phyloP scores from a whole-genome alignment of 2,888 invertebrate genomes.

The Chirona hameri region DNA sequence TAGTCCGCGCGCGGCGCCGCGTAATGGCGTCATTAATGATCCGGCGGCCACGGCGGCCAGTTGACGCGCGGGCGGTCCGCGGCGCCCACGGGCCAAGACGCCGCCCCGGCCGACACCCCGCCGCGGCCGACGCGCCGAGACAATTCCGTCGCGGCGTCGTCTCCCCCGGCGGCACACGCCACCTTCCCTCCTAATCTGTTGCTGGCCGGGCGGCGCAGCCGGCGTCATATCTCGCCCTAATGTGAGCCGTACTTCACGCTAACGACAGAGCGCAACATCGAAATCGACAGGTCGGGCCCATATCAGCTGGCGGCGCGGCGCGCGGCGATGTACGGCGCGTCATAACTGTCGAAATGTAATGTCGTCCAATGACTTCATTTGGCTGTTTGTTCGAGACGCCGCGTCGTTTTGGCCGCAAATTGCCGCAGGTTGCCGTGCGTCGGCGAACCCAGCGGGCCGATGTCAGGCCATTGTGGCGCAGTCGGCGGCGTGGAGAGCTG shows the following conservation, averaged over 20 bases:
- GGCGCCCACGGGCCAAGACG: neutral
- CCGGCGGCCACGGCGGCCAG: neutral
- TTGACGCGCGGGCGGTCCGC: neutral
- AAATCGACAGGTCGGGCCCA: constrained; percentile 9
- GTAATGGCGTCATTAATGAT: constrained; percentile 10
- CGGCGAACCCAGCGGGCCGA: neutral
- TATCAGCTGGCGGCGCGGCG: neutral
- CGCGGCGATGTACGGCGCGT: constrained; percentile 10
- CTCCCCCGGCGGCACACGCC: neutral
- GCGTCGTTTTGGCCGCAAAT: constrained; percentile 2
- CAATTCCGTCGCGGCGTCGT: neutral
- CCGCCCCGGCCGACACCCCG: neutral
- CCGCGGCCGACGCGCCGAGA: neutral
- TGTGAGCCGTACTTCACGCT: constrained; percentile 22
- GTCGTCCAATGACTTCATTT: constrained; percentile 27
- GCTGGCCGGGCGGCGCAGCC: neutral
- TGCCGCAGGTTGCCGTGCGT: neutral
- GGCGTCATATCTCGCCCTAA: constrained; percentile 6
- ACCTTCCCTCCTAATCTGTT: constrained; percentile 29
- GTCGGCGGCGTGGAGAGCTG: neutral
- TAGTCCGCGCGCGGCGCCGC: neutral
- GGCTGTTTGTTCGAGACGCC: constrained; percentile 4
- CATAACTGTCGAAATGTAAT: constrained; percentile 27
- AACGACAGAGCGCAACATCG: constrained; percentile 12
- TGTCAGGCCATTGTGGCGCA: neutral